These are phyloP conservation scores for Pristiophorus japonicus DNA, from an alignment of 2,113 vertebrate species.

Conservation along the genomic window DNA sequence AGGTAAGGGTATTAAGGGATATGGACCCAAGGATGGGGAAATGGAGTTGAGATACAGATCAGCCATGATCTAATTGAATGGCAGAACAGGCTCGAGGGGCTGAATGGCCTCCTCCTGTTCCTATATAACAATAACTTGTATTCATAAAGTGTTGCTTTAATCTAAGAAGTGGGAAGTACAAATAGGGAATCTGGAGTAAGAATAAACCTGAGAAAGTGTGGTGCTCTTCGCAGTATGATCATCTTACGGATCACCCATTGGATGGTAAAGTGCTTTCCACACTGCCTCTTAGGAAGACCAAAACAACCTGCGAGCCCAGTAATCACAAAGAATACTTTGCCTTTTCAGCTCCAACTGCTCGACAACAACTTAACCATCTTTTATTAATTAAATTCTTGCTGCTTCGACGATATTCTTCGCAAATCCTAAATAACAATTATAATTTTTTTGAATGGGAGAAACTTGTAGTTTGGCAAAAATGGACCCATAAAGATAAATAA, in stretches of 20 bases:
- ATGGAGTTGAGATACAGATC: background rate
- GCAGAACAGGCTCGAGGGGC: background rate
- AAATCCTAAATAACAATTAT: background rate
- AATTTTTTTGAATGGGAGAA: background rate
- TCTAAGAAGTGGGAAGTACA: background rate
- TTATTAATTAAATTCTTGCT: background rate
- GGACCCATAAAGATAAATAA: background rate
- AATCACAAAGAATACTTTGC: background rate
- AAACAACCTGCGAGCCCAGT: background rate
- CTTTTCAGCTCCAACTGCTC: background rate
- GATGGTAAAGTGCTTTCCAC: background rate
- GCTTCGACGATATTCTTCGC: background rate
- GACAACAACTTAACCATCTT: background rate
- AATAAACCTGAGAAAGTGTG: background rate
- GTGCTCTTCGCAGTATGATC: background rate
- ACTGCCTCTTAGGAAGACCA: background rate
- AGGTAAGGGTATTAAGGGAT: background rate
- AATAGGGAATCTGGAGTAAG: background rate
- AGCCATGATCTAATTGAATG: background rate
- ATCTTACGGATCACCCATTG: background rate
- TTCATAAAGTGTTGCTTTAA: background rate
- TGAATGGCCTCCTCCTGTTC: background rate
- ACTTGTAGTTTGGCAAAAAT: background rate
- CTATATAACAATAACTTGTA: background rate
- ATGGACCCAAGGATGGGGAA: background rate